Percentiles rank a stretch among this genome's conserved stretches.
phyloP scores from a whole-genome alignment of 2,113 vertebrate genomes.

The Tachycineta bicolor region DNA sequence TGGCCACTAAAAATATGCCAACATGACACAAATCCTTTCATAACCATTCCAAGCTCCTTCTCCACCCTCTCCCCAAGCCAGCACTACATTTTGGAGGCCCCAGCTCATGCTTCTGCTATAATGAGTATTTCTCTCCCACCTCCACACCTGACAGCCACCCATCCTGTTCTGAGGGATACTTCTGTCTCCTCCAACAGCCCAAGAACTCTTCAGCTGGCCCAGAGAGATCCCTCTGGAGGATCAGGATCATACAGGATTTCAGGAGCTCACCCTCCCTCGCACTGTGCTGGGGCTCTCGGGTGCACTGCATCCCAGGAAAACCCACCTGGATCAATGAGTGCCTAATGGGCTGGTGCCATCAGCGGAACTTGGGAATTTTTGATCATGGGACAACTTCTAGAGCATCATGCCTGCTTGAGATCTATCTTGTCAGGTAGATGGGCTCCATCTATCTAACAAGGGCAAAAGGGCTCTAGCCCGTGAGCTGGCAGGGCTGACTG shows the following conservation, averaged over 20 bases:
- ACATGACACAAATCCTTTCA: fast-evolving
- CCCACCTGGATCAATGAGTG: no score
- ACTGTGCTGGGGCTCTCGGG: fast-evolving
- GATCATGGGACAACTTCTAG: no score
- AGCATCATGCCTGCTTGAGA: not conserved
- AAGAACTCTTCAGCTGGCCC: no score
- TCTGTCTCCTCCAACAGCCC: not conserved
- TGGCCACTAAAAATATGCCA: not conserved
- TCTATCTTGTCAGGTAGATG: not conserved
- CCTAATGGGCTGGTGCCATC: not conserved
- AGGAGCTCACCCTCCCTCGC: fast-evolving
- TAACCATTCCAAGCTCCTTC: no score
- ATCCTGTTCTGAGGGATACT: fast-evolving
- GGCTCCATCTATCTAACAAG: not conserved
- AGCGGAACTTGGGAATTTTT: not conserved
- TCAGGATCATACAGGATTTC: fast-evolving
- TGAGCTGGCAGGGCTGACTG: no score
- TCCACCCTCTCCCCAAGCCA: not conserved
- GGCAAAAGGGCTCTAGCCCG: no score
- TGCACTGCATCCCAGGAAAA: not conserved
- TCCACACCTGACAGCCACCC: fast-evolving
- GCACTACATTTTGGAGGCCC: not conserved
- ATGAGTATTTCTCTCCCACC: not conserved
- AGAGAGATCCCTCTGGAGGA: fast-evolving
- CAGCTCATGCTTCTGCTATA: not conserved